These are phyloP conservation scores for Euura saliciscinereae DNA, from an alignment of 1,140 invertebrate species.

Conservation along the genomic window DNA sequence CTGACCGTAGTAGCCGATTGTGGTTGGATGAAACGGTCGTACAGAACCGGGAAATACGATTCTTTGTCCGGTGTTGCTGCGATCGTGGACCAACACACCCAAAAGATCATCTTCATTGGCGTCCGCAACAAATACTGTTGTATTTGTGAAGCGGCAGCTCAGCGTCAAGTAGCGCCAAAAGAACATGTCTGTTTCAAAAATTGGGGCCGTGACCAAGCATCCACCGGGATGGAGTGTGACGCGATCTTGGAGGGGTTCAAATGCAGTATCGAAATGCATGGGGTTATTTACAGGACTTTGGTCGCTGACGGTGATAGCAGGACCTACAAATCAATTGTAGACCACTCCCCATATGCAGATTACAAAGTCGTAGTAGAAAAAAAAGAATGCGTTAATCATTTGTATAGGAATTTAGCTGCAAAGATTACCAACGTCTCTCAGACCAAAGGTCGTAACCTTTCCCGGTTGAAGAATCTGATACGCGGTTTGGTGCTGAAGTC, in stretches of 20 bases:
- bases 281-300: constrained; percentile 41
- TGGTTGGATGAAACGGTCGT: constrained; percentile 32
- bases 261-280: constrained; percentile 37
- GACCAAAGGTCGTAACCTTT: too few species aligned
- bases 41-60: constrained; percentile 33
- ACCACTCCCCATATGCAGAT: constrained; percentile 37
- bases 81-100: constrained; percentile 25
- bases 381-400: constrained; percentile 6
- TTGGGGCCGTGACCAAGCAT: constrained; percentile 19
- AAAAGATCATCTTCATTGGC: constrained; percentile 26
- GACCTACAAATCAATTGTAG: constrained; percentile 31
- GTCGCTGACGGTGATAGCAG: constrained; percentile 52
- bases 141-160: constrained; percentile 22
- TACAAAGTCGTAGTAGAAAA: constrained; percentile 27
- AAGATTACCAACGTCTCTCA: background rate
- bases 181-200: constrained; percentile 41
- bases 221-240: constrained; percentile 47
- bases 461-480: too few species aligned
- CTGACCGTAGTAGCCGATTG: constrained; percentile 34
- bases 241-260: constrained; percentile 49
- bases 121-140: constrained; percentile 38
- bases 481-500: too few species aligned
- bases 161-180: background rate
- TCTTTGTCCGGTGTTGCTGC: constrained; percentile 35
- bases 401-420: constrained; percentile 10